These are phyloP conservation scores for Butorides virescens DNA, from an alignment of 2,113 vertebrate genomes.

Conservation along the genomic window DNA sequence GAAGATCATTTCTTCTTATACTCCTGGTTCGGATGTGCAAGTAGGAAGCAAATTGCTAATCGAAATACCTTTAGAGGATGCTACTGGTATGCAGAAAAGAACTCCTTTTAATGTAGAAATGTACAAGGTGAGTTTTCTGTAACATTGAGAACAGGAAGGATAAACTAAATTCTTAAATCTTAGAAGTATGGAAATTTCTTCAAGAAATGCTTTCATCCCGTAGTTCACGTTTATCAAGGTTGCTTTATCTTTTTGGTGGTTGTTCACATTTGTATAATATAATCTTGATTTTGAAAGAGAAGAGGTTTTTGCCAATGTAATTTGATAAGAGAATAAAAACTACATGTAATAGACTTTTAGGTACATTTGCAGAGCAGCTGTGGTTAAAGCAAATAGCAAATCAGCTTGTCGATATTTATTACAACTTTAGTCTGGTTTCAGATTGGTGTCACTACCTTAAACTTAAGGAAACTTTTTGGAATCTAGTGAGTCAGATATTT, in stretches of 20 bases:
- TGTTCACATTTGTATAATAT: background rate
- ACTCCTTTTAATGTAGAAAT: constrained; percentile 71
- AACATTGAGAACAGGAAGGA: background rate
- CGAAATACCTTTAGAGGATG: constrained; percentile 71
- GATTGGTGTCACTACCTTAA: background rate
- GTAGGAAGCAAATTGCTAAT: constrained; percentile 42
- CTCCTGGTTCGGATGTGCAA: background rate
- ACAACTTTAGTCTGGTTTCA: background rate
- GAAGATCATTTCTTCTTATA: constrained; percentile 81
- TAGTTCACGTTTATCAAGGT: background rate
- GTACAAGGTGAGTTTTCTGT: constrained; percentile 73
- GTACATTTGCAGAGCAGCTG: background rate
- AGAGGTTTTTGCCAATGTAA: background rate
- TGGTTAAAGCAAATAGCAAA: background rate
- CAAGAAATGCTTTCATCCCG: background rate
- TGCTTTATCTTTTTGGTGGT: background rate
- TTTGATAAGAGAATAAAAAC: background rate
- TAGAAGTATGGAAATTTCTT: background rate
- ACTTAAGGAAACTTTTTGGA: background rate
- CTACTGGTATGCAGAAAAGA: background rate
- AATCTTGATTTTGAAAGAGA: background rate
- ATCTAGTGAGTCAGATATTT: background rate
- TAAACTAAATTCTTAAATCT: background rate
- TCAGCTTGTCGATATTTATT: background rate
- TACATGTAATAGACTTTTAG: background rate